phyloP scores from a whole-genome alignment of 2,888 invertebrate genomes.

The Eurytoma californica region DNA sequence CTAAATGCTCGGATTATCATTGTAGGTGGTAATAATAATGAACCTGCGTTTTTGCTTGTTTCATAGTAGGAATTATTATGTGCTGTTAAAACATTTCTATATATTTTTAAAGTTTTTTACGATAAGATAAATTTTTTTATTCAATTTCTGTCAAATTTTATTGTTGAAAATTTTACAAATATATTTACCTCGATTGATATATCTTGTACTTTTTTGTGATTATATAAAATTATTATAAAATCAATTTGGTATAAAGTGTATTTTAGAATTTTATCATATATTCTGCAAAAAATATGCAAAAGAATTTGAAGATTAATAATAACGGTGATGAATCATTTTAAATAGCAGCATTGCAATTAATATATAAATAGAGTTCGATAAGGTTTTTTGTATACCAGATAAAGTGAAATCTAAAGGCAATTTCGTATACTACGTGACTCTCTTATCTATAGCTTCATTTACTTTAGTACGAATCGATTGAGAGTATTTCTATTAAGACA shows the following conservation, averaged over 20 bases:
- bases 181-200: not conserved
- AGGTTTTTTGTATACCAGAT: not conserved
- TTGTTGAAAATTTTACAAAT: too few relatives aligned
- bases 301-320: too few relatives aligned
- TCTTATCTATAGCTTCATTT: not conserved
- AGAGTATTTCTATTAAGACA: not conserved
- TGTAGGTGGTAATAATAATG: not conserved
- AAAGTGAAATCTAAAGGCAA: constrained; percentile 1
- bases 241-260: too few relatives aligned
- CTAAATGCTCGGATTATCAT: constrained; percentile 17
- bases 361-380: not conserved
- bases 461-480: not conserved
- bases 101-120: not conserved
- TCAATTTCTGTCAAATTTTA: too few relatives aligned
- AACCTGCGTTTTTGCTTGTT: not conserved
- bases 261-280: too few relatives aligned
- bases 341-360: too few relatives aligned
- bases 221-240: too few relatives aligned
- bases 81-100: not conserved
- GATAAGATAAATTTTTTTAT: too few relatives aligned
- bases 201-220: too few relatives aligned
- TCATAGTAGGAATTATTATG: not conserved
- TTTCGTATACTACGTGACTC: constrained; percentile 5
- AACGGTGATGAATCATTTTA: too few relatives aligned
- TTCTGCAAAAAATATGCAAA: too few relatives aligned